These are phyloP conservation scores for Drosophila pachea DNA, from an alignment of 1,140 invertebrate species.

Conservation along the genomic window DNA sequence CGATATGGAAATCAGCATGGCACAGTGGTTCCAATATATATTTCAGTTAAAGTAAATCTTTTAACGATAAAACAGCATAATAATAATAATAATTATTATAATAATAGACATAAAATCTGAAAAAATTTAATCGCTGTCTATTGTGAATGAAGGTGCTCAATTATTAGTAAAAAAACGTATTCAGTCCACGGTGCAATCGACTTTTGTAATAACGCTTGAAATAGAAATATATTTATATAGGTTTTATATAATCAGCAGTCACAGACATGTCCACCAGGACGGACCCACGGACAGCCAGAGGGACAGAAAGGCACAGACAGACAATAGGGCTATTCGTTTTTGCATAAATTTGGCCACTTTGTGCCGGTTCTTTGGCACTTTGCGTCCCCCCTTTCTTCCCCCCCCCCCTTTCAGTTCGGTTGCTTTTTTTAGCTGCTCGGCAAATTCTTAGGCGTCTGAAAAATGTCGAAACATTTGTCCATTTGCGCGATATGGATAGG, in stretches of 20 bases:
- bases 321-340: conserved; percentile 49
- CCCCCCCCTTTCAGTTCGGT: not conserved
- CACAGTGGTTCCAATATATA: conserved; percentile 5
- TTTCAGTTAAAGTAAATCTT: not conserved
- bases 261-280: conserved; percentile 5
- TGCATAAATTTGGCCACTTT: conserved; percentile 73
- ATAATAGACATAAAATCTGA: not conserved
- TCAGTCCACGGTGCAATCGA: conserved; percentile 12
- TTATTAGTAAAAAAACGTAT: no score
- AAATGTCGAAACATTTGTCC: conserved; percentile 71
- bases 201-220: conserved; percentile 15
- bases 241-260: conserved; percentile 38
- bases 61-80: no score
- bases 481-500: conserved; percentile 45
- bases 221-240: conserved; percentile 13
- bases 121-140: no score
- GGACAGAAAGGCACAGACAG: conserved; percentile 11
- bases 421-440: conserved; percentile 36
- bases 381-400: not conserved
- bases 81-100: conserved; percentile 6
- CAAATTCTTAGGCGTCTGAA: conserved; percentile 59
- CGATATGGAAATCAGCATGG: not conserved
- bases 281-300: not conserved
- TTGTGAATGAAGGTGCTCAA: no score
- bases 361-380: conserved; percentile 35